Evolutionary conservation across 2,113 vertebrate species (phyloP).

Genomic region (Xenopus borealis): DNA sequence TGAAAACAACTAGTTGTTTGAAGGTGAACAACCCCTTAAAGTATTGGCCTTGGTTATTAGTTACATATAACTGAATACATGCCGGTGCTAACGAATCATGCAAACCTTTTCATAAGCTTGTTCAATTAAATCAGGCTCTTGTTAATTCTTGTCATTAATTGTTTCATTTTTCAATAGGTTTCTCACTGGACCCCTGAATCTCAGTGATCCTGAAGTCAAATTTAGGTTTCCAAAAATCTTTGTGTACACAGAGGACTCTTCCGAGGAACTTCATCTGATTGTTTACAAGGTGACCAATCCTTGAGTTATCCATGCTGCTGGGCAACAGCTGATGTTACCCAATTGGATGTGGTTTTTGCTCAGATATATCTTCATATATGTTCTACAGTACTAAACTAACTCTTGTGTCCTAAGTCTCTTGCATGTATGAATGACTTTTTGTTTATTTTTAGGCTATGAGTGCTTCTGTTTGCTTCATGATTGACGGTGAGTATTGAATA

Average conservation of each 20-base stretch:
- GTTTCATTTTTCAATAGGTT: conserved; percentile 70
- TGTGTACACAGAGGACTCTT: conserved; percentile 82
- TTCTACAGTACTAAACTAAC: too few relatives aligned
- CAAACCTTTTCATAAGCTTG: background rate
- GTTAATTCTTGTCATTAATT: background rate
- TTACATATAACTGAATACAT: background rate
- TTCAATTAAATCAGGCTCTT: background rate
- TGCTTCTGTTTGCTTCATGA: conserved; percentile 95
- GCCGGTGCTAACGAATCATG: background rate
- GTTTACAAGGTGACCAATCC: conserved; percentile 86
- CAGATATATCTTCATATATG: too few relatives aligned
- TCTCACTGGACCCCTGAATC: conserved; percentile 89
- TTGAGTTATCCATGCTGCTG: too few relatives aligned
- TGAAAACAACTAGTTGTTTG: too few relatives aligned
- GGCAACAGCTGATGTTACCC: too few relatives aligned
- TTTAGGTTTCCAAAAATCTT: conserved; percentile 96
- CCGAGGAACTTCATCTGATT: conserved; percentile 92
- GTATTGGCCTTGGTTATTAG: background rate
- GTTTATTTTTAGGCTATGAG: conserved; percentile 88
- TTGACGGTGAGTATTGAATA: conserved; percentile 77
- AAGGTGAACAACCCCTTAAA: too few relatives aligned
- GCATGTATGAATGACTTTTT: conserved; percentile 35
- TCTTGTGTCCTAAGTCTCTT: too few relatives aligned
- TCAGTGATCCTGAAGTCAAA: conserved; percentile 93
- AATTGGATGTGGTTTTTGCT: too few relatives aligned